Conservation (phyloP, 2,113 vertebrate species). For the Puffinus mauretanicus region DNA sequence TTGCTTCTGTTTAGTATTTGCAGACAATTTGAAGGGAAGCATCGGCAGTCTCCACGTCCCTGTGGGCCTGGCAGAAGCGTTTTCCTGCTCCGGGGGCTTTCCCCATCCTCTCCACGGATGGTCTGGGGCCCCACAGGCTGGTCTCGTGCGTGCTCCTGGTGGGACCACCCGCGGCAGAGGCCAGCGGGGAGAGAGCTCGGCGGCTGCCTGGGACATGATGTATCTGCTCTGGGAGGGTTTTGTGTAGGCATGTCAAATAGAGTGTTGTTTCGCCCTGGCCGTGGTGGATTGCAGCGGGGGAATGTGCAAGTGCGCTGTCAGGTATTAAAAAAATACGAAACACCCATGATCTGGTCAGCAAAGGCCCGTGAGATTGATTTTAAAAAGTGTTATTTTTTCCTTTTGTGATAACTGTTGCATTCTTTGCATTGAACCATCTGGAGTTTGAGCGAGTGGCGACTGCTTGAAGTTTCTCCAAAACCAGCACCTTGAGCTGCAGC, state of each 20-base stretch:
- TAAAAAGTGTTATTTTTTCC: not conserved
- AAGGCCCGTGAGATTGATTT: not conserved
- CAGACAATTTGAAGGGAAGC: not conserved
- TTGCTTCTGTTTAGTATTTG: not conserved
- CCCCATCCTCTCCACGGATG: not conserved
- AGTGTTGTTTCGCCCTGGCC: not conserved
- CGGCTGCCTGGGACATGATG: not conserved
- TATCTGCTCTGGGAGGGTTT: not conserved
- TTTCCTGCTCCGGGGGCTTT: not conserved
- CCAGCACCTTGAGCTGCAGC: not conserved
- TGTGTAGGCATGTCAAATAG: not conserved
- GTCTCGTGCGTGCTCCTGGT: rapidly evolving
- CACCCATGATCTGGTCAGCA: not conserved
- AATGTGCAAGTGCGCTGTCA: rapidly evolving
- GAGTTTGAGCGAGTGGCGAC: rapidly evolving
- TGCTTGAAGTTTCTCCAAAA: not conserved
- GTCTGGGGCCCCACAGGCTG: not conserved
- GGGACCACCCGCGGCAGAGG: rapidly evolving
- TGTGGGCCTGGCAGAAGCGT: not conserved
- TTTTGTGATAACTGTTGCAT: not conserved
- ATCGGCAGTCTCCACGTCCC: not conserved
- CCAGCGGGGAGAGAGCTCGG: rapidly evolving
- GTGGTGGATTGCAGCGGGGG: not conserved
- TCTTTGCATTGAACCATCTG: not conserved
- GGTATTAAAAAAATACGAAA: not conserved